These are phyloP conservation scores for Thaumatotibia leucotreta DNA, from an alignment of 1,140 invertebrate species.

Conservation along the genomic window DNA sequence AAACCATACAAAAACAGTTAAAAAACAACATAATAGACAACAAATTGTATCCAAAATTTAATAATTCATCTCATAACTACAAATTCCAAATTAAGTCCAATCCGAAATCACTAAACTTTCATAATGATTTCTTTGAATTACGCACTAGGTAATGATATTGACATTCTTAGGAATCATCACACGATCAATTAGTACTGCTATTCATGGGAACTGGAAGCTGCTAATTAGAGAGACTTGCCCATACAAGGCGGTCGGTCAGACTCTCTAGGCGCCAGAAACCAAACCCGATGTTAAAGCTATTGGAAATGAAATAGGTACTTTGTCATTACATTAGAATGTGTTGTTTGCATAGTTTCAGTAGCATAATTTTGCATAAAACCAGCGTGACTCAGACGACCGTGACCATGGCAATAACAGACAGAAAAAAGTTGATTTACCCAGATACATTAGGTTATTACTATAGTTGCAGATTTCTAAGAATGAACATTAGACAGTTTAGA, in stretches of 20 bases:
- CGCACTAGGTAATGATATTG: background rate
- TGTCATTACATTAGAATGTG: no score
- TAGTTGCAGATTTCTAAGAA: no score
- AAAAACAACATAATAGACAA: background rate
- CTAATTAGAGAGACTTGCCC: slow-evolving; percentile 1
- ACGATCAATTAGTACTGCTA: slow-evolving; percentile 8
- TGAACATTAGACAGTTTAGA: no score
- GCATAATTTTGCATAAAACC: no score
- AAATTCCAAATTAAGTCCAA: background rate
- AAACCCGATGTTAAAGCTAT: background rate
- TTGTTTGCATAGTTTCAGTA: no score
- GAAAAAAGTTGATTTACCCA: no score
- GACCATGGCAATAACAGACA: no score
- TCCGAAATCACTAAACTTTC: background rate
- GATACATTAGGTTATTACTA: no score
- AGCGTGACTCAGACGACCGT: no score
- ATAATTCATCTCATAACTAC: background rate
- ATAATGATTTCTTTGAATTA: background rate
- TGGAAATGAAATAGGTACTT: no score
- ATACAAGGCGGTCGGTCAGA: background rate
- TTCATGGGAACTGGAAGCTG: slow-evolving; percentile 1
- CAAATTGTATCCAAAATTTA: background rate
- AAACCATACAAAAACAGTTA: no score
- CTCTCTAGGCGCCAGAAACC: background rate
- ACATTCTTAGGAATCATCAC: background rate